phyloP scores from a whole-genome alignment of 2,797 vertebrate genomes.

The Pogonophryne albipinna region DNA sequence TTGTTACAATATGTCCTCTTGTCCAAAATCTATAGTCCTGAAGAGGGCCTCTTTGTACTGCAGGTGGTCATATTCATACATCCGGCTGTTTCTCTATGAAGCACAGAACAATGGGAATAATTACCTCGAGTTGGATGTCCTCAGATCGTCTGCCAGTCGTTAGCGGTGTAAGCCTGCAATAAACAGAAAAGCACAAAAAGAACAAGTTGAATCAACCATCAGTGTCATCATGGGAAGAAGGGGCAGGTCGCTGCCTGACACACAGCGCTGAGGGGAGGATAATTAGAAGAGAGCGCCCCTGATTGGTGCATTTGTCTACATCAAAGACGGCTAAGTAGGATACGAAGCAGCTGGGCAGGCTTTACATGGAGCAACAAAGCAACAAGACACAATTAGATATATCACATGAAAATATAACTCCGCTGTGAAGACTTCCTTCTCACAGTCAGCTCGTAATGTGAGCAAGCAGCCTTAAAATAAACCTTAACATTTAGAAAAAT shows the following conservation, averaged over 20 bases:
- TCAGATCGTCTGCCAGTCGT: slow-evolving; percentile 57
- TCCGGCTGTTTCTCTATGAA: background rate
- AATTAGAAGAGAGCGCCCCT: slow-evolving; percentile 32
- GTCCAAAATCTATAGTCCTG: background rate
- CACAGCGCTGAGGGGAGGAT: slow-evolving; percentile 14
- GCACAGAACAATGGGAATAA: slow-evolving; percentile 45
- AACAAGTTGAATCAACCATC: slow-evolving; percentile 46
- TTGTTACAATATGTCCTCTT: no score
- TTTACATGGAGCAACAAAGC: slow-evolving; percentile 42
- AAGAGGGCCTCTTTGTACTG: slow-evolving; percentile 2
- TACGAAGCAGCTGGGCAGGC: slow-evolving; percentile 46
- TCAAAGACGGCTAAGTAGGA: slow-evolving; percentile 52
- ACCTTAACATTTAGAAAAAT: slow-evolving; percentile 14
- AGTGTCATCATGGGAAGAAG: slow-evolving; percentile 17
- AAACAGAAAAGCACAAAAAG: slow-evolving; percentile 41
- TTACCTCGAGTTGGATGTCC: slow-evolving; percentile 59
- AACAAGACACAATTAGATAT: slow-evolving; percentile 16
- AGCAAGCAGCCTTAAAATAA: slow-evolving; percentile 3
- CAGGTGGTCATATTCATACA: slow-evolving; percentile 38
- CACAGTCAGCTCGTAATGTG: background rate
- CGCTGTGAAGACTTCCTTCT: background rate
- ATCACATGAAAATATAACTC: slow-evolving; percentile 1
- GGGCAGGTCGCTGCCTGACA: slow-evolving; percentile 28
- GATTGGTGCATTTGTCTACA: slow-evolving; percentile 63
- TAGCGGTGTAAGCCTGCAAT: slow-evolving; percentile 51